A percentile compares a stretch with the other conserved stretches of the same genome.
phyloP scores from a whole-genome alignment of 2,113 vertebrate genomes.

The Hippocampus guttulatus region DNA sequence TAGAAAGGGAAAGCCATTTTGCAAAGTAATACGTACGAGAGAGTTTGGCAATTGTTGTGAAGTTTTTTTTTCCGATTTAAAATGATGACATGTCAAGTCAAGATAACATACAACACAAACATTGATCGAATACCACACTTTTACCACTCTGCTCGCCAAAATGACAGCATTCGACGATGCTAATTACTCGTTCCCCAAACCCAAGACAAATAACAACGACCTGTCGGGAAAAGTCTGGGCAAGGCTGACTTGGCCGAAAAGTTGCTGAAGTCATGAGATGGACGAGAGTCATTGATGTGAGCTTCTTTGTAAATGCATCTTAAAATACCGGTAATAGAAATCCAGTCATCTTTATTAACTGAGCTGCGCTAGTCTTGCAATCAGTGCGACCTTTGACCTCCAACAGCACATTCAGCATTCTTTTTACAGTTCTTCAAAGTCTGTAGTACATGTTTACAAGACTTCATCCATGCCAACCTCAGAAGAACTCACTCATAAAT shows the following conservation, averaged over 20 bases:
- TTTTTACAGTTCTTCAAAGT: neutral
- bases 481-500: neutral
- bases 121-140: neutral
- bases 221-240: neutral
- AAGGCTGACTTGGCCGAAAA: neutral
- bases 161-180: neutral
- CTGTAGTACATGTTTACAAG: neutral
- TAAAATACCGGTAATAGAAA: neutral
- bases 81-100: neutral
- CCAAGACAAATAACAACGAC: neutral
- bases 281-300: neutral
- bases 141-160: neutral
- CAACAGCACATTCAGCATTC: neutral
- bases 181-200: neutral
- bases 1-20: neutral
- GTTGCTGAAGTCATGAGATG: neutral
- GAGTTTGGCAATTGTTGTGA: neutral
- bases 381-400: conserved; percentile 1
- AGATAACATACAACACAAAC: neutral
- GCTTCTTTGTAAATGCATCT: neutral
- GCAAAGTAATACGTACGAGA: neutral
- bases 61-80: neutral
- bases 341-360: neutral
- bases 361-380: neutral
- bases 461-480: neutral